Evolutionary conservation across 2,113 vertebrate genomes (phyloP), one percentile per base, ranked within the genome.

Genomic region (Callipepla californica): DNA sequence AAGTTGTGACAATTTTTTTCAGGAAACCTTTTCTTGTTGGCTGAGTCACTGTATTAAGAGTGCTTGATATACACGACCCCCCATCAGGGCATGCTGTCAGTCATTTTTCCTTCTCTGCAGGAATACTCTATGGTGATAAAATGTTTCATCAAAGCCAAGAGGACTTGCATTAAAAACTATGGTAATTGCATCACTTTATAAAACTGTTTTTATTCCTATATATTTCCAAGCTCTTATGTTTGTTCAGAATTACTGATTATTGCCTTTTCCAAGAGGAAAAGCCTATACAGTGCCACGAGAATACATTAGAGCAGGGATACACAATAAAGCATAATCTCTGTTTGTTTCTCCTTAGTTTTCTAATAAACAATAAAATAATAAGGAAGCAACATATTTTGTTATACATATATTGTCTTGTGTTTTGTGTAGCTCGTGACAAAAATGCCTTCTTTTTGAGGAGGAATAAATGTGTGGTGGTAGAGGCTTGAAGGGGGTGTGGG

Each of bases 291-390:
- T 40, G 19, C 18, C 2, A 9, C 20, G 53, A 50, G 69, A 63
- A 32, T 7, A 30, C 5, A 18, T 34, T 34, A 6, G 11, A 50
- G 12, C 34, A 68, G 44, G 14, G 10, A 59, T 83, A 89, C 48
- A 45, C 4, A 18, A 58, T 59, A 38, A 76, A 77, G 17, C 44
- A 59, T 59, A 25, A 62, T 12, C 32, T 73, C 73, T 23, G 7
- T 94, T 96, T 91, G 23, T 92, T 91, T 38, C 72, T 81, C 17
- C 16, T 84, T 61, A 34, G 16, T 78, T 80, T 89, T 70, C 70
- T 87, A 89, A 91, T 83, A 90, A 95, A 92, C 92, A 87, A 58
- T 81, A 65, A 93, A 96, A 96, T 57, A 75, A 85, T 73, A 53
- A 69, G 80, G 45, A 89, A 95, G 61, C 32, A 80, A 95, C 87